Conservation (phyloP, 2,888 invertebrate species). For the Rhimphoctona megacephalus region DNA sequence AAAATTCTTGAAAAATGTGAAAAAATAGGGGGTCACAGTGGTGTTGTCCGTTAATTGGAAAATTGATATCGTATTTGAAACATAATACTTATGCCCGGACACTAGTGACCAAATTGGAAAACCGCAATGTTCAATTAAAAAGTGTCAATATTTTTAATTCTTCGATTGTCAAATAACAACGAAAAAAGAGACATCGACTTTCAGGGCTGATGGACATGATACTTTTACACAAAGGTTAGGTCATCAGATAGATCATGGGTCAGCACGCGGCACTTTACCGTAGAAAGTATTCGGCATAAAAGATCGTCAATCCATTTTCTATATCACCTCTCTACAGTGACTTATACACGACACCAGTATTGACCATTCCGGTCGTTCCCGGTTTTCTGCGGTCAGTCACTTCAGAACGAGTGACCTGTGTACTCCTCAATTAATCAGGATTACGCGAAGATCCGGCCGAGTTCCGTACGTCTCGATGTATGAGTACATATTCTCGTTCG, state of each 20-base stretch:
- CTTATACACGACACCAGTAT: constrained; percentile 5
- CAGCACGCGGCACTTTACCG: constrained; percentile 31
- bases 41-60: no score
- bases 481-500: constrained; percentile 67
- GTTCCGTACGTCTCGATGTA: constrained; percentile 68
- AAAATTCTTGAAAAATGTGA: no score
- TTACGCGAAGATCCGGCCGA: constrained; percentile 78
- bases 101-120: no score
- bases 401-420: constrained; percentile 65
- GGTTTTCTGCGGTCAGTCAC: constrained; percentile 46
- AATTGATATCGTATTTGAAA: background rate
- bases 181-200: background rate
- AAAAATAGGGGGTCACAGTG: no score
- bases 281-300: constrained; percentile 18
- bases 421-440: constrained; percentile 81
- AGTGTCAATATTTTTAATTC: no score
- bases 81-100: no score
- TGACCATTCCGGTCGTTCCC: constrained; percentile 49
- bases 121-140: background rate
- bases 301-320: constrained; percentile 49
- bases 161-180: no score
- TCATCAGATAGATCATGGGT: constrained; percentile 36
- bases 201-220: background rate
- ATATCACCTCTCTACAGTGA: constrained; percentile 3
- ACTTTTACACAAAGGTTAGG: constrained; percentile 1